Conservation (phyloP, 2,797 vertebrate species). For the Botia almorhae region DNA sequence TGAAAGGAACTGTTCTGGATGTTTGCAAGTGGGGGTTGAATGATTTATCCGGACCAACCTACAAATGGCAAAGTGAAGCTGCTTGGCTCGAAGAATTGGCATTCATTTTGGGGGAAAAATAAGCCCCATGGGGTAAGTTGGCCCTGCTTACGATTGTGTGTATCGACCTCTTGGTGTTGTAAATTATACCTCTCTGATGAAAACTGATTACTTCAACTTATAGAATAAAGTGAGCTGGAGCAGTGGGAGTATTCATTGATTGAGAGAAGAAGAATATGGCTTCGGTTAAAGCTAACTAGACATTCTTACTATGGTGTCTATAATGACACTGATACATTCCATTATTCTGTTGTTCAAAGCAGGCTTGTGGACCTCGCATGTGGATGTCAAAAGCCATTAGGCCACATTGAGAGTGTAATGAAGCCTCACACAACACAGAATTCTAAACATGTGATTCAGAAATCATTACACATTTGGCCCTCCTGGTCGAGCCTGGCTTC, state of each 20-base stretch:
- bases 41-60: constrained; percentile 73
- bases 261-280: constrained; percentile 1
- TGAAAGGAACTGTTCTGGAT: constrained; percentile 78
- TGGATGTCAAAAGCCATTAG: no score
- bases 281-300: not conserved
- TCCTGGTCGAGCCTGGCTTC: no score
- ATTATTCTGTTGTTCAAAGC: not conserved
- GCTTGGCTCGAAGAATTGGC: constrained; percentile 64
- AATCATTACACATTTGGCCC: no score
- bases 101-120: constrained; percentile 67
- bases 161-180: constrained; percentile 55
- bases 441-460: no score
- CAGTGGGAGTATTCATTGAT: constrained; percentile 24
- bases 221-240: constrained; percentile 27
- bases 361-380: not conserved
- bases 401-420: no score
- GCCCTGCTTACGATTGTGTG: constrained; percentile 49
- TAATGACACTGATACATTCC: not conserved
- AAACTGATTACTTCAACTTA: constrained; percentile 45
- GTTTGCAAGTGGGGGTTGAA: constrained; percentile 61
- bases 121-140: constrained; percentile 60
- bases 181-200: constrained; percentile 49
- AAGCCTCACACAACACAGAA: no score
- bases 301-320: not conserved
- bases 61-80: constrained; percentile 70